phyloP scores from a whole-genome alignment of 2,888 invertebrate genomes.

The Leptopilina syphax region DNA sequence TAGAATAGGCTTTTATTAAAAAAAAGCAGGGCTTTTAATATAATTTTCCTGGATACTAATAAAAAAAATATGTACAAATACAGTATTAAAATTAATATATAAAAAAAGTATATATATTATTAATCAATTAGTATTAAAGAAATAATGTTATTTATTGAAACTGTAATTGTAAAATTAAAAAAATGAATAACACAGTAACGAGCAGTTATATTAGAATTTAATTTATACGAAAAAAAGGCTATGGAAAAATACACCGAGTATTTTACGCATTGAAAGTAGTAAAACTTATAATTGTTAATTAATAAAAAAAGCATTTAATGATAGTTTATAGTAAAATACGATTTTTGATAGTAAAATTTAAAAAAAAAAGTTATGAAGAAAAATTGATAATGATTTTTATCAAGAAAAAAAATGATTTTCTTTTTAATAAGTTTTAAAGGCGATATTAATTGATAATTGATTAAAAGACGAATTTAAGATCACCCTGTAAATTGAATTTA shows the following conservation, averaged over 20 bases:
- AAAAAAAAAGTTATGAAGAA: not conserved
- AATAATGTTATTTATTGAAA: constrained; percentile 33
- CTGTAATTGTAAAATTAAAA: not conserved
- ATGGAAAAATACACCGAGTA: not conserved
- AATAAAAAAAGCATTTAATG: not conserved
- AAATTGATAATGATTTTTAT: not conserved
- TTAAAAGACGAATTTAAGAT: constrained; percentile 14
- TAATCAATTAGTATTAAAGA: constrained; percentile 9
- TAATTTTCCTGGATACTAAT: not conserved
- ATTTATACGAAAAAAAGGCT: not conserved
- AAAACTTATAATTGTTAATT: not conserved
- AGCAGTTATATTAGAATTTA: constrained; percentile 5
- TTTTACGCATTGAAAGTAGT: constrained; percentile 13
- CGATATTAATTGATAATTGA: not conserved
- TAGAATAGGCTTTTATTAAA: not conserved
- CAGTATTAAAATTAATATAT: constrained; percentile 42
- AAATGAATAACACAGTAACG: not conserved
- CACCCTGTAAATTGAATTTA: constrained; percentile 25
- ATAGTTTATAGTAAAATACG: not conserved
- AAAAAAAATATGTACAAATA: constrained; percentile 21
- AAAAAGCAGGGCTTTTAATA: constrained; percentile 1
- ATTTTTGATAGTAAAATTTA: constrained; percentile 9
- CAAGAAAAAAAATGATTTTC: not conserved
- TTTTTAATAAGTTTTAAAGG: not conserved
- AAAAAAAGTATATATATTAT: constrained; percentile 25